Percentiles rank a stretch among this genome's conserved stretches.
Evolutionary conservation across 2,113 vertebrate genomes (phyloP).

Genomic region (Albula glossodonta): DNA sequence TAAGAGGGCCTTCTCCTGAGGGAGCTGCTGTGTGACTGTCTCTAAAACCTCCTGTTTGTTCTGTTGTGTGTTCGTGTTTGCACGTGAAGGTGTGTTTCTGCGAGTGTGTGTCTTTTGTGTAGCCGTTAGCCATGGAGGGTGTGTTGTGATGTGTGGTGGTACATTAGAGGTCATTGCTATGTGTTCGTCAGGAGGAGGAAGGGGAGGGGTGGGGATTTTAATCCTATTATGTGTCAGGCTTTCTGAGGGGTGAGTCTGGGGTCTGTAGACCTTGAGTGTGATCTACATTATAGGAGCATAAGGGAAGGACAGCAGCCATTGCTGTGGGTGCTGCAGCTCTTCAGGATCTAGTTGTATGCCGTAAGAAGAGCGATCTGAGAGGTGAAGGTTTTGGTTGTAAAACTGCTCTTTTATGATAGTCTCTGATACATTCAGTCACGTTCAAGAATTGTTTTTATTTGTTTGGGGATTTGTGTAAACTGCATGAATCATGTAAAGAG

Average conservation of each 20-base stretch:
- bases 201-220: constrained; percentile 23
- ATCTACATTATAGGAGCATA: constrained; percentile 10
- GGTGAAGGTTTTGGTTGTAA: not conserved
- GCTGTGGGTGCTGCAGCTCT: not conserved
- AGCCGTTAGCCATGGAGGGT: not conserved
- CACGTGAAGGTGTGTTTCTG: not conserved
- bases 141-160: constrained; percentile 6
- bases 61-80: not conserved
- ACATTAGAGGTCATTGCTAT: constrained; percentile 36
- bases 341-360: not conserved
- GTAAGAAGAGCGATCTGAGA: not conserved
- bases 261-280: constrained; percentile 24
- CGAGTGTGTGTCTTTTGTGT: constrained; percentile 12
- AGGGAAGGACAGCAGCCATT: not conserved
- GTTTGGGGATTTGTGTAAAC: not conserved
- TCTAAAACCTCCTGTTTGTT: not conserved
- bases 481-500: not conserved
- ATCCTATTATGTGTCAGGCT: constrained; percentile 39
- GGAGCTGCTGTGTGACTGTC: not conserved
- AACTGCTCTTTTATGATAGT: not conserved
- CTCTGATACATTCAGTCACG: not conserved
- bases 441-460: not conserved
- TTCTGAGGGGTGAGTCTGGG: constrained; percentile 32
- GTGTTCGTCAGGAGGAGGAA: constrained; percentile 28
- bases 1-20: not conserved